Percentiles rank a stretch among this genome's conserved stretches.
phyloP scores from a whole-genome alignment of 2,113 vertebrate species.

The Leptodactylus fuscus region DNA sequence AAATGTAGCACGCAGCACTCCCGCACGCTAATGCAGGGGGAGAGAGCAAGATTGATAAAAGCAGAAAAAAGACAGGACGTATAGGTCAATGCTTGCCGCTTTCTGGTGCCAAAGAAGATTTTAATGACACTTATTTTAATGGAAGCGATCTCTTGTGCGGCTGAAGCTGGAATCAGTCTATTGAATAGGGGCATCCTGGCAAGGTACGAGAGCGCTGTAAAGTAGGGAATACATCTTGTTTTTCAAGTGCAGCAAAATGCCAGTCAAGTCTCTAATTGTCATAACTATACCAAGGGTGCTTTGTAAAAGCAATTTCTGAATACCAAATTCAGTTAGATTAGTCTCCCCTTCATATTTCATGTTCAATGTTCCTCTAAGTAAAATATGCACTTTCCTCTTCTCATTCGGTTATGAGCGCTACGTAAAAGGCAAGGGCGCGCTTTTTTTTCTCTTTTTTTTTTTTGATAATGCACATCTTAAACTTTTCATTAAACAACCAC shows the following conservation, averaged over 20 bases:
- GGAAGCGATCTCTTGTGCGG: conserved; percentile 23
- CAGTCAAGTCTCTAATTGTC: conserved; percentile 55
- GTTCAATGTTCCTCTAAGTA: conserved; percentile 72
- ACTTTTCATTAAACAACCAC: conserved; percentile 81
- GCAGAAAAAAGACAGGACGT: conserved; percentile 14
- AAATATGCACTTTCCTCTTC: conserved; percentile 69
- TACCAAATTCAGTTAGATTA: conserved; percentile 66
- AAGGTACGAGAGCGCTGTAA: neutral
- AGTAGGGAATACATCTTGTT: conserved; percentile 43
- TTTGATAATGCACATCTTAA: conserved; percentile 79
- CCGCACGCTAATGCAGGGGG: neutral
- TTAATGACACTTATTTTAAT: conserved; percentile 45
- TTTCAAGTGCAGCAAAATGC: conserved; percentile 47
- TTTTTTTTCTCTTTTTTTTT: conserved; percentile 61
- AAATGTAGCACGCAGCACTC: neutral
- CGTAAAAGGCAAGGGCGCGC: conserved; percentile 71
- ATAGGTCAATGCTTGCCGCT: conserved; percentile 36
- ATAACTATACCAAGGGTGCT: conserved; percentile 51
- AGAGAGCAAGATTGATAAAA: conserved; percentile 14
- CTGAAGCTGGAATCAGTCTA: conserved; percentile 20
- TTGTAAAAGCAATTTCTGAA: conserved; percentile 66
- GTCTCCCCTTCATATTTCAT: conserved; percentile 66
- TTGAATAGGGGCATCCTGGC: conserved; percentile 1
- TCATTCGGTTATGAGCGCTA: conserved; percentile 72
- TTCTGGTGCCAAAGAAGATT: conserved; percentile 43